These are phyloP conservation scores for Microtus montanus DNA, from an alignment of 2,113 vertebrate genomes.

Conservation along the genomic window DNA sequence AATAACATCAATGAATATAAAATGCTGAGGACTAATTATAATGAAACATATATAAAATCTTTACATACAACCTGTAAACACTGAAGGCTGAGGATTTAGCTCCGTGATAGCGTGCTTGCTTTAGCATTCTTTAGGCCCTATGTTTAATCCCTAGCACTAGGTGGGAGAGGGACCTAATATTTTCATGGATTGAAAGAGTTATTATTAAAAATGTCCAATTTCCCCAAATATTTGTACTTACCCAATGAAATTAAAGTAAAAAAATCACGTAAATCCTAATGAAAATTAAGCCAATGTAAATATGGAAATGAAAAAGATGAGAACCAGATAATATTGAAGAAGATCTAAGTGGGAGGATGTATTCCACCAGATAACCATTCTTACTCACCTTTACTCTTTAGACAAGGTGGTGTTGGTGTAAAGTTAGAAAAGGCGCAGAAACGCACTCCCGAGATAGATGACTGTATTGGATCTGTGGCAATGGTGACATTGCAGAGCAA, in stretches of 20 bases:
- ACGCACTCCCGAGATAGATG: not conserved
- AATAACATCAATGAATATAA: not conserved
- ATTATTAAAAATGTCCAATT: not conserved
- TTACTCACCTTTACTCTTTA: not conserved
- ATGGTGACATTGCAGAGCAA: not conserved
- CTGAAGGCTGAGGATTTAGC: not conserved
- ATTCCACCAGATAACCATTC: not conserved
- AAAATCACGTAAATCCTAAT: slow-evolving; percentile 24
- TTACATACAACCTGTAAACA: slow-evolving; percentile 19
- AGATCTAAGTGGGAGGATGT: not conserved
- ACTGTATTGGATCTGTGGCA: not conserved
- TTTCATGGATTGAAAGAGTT: slow-evolving; percentile 1
- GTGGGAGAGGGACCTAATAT: not conserved
- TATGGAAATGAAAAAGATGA: not conserved
- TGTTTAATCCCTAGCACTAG: not conserved
- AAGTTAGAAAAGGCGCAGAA: not conserved
- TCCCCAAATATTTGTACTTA: not conserved
- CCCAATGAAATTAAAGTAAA: slow-evolving; percentile 5
- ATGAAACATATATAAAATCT: not conserved
- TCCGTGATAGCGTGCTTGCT: not conserved
- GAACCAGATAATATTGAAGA: not conserved
- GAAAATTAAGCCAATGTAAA: slow-evolving; percentile 14
- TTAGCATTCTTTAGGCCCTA: not conserved
- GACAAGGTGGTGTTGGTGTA: not conserved
- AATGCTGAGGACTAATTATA: not conserved